A percentile compares a stretch with the other conserved stretches of the same genome.
phyloP scores from a whole-genome alignment of 2,113 vertebrate genomes.

The Thermophis baileyi region DNA sequence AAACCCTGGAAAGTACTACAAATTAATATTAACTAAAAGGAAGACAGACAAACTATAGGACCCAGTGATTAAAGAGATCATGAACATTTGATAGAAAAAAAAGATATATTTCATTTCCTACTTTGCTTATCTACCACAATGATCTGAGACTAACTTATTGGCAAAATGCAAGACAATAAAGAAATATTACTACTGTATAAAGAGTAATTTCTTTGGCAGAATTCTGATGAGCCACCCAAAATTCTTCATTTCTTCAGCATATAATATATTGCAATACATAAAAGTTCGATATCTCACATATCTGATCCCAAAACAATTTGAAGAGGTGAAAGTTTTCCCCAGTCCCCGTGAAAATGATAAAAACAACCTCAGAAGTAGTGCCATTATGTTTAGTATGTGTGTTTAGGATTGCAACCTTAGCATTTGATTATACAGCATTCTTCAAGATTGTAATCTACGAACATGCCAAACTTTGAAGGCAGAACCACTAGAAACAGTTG shows the following conservation, averaged over 20 bases:
- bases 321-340: neutral
- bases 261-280: neutral
- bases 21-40: neutral
- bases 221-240: neutral
- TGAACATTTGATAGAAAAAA: neutral
- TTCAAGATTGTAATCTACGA: neutral
- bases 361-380: slow-evolving; percentile 5
- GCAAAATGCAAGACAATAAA: neutral
- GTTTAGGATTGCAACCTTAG: neutral
- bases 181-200: neutral
- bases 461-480: neutral
- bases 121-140: neutral
- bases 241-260: slow-evolving; percentile 16
- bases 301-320: neutral
- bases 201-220: neutral
- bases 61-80: neutral
- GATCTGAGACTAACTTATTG: neutral
- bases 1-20: neutral
- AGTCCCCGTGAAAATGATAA: neutral
- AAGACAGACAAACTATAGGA: neutral
- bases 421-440: neutral
- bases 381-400: neutral
- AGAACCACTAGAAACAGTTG: neutral
- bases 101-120: neutral
- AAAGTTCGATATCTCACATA: slow-evolving; percentile 20